Evolutionary conservation across 1,140 invertebrate genomes (phyloP).

Genomic region (Drosophila lini): DNA sequence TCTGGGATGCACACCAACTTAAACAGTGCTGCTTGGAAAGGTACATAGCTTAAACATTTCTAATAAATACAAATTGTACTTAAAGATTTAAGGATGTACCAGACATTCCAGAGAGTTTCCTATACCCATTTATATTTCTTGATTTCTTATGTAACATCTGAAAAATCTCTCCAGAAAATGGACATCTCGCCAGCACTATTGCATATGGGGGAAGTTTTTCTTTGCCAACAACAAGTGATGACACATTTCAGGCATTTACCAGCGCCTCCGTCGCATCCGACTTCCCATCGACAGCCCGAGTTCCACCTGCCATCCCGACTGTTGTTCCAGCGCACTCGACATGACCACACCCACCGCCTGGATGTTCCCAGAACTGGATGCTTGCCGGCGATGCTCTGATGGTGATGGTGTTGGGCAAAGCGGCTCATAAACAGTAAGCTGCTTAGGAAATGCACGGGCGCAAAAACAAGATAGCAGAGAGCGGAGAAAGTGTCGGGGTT

Average conservation of each 20-base stretch:
- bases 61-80: too few species aligned
- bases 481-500: slow-evolving; percentile 4
- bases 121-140: not conserved
- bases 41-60: not conserved
- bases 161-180: not conserved
- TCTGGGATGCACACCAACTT: slow-evolving; percentile 22
- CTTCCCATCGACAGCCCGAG: slow-evolving; percentile 3
- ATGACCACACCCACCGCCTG: slow-evolving; percentile 16
- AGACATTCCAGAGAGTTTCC: not conserved
- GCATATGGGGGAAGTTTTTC: slow-evolving; percentile 40
- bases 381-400: not conserved
- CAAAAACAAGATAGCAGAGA: slow-evolving; percentile 36
- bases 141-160: too few species aligned
- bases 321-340: slow-evolving; percentile 55
- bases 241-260: slow-evolving; percentile 75
- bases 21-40: not conserved
- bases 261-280: slow-evolving; percentile 6
- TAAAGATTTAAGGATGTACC: not conserved
- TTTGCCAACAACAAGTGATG: slow-evolving; percentile 61
- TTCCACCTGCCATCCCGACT: slow-evolving; percentile 29
- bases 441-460: slow-evolving; percentile 71
- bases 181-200: slow-evolving; percentile 4
- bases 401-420: slow-evolving; percentile 54
- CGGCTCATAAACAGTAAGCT: slow-evolving; percentile 79
- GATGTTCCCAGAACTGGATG: slow-evolving; percentile 2